Percentiles rank a stretch among this genome's conserved stretches.
phyloP scores from a whole-genome alignment of 1,140 invertebrate species.

The Pogonognathellus flavescens region DNA sequence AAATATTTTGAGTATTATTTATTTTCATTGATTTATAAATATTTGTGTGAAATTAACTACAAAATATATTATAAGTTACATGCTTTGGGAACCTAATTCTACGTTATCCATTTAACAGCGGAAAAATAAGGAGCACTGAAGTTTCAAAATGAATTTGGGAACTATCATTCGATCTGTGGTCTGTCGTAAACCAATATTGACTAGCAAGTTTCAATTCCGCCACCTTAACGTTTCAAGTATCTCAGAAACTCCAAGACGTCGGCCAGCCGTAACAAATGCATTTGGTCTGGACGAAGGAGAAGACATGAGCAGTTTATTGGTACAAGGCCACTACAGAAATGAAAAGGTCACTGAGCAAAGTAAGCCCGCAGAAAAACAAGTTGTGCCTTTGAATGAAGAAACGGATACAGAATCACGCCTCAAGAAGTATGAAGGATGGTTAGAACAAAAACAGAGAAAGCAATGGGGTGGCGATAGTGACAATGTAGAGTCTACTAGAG shows the following conservation, averaged over 20 bases:
- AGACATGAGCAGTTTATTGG: neutral
- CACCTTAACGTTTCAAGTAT: neutral
- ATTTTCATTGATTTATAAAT: too few species aligned
- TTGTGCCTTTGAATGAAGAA: neutral
- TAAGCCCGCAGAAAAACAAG: neutral
- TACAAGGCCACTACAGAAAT: constrained; percentile 1
- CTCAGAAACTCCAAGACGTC: neutral
- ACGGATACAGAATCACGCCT: neutral
- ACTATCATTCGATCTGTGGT: neutral
- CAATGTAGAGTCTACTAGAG: neutral
- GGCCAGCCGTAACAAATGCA: neutral
- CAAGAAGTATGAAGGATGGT: constrained; percentile 6
- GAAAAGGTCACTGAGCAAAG: neutral
- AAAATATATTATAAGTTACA: too few species aligned
- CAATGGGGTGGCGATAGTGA: neutral
- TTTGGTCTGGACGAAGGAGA: neutral
- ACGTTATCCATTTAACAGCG: too few species aligned
- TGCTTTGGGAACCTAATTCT: too few species aligned
- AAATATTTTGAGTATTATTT: too few species aligned
- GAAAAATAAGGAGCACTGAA: too few species aligned
- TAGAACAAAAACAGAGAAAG: neutral
- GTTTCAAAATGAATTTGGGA: constrained; percentile 26
- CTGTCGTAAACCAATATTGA: neutral
- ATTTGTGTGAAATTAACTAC: too few species aligned
- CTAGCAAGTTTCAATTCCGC: neutral